Evolutionary conservation across 2,797 vertebrate genomes (phyloP).

Genomic region (Enteromius fasciolatus): DNA sequence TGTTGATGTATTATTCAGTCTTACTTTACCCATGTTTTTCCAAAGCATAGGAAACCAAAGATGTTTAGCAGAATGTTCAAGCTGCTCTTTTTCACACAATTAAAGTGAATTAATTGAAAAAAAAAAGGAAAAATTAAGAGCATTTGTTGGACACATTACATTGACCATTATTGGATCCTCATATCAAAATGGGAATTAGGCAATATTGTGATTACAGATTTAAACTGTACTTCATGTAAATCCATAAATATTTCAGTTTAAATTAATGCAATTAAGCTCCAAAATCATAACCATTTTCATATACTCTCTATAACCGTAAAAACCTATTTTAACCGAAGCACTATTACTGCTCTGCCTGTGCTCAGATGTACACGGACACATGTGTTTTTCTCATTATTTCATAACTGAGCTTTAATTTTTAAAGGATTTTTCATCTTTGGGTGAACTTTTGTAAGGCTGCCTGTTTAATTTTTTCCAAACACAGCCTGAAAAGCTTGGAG

Average conservation of each 20-base stretch:
- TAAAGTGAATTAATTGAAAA: background rate
- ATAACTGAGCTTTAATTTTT: background rate
- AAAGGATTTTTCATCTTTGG: background rate
- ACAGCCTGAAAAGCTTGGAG: constrained; percentile 95
- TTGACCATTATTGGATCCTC: background rate
- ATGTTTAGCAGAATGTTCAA: background rate
- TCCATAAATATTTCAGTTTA: background rate
- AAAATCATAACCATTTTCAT: background rate
- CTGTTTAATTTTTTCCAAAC: background rate
- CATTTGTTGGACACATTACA: background rate
- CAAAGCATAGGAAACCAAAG: background rate
- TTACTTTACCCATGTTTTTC: too few species aligned
- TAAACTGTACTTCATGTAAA: background rate
- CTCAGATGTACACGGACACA: background rate
- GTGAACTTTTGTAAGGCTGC: background rate
- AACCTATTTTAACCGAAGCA: background rate
- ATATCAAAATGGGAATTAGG: background rate
- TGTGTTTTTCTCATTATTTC: background rate
- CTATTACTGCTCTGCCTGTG: background rate
- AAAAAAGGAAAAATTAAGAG: background rate
- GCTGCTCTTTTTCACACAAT: background rate
- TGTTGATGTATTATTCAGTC: background rate
- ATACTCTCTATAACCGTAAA: too few species aligned
- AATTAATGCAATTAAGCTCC: background rate
- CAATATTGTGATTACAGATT: background rate